Conservation (phyloP, 2,113 vertebrate genomes). For the Caloenas nicobarica region DNA sequence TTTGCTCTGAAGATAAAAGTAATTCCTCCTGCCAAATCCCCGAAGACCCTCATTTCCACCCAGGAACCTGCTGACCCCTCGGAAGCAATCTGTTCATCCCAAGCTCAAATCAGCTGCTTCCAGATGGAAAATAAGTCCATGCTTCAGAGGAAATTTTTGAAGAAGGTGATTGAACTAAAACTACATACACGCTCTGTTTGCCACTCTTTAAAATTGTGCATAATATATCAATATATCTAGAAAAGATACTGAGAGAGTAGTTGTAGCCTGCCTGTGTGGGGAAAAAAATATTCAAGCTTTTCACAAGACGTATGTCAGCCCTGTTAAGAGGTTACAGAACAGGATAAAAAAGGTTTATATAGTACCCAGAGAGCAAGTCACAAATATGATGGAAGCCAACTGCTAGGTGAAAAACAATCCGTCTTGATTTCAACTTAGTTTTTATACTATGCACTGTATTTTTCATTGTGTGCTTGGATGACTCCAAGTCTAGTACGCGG, state of each 20-base stretch:
- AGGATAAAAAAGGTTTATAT: neutral
- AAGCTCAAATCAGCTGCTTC: neutral
- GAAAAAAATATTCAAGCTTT: neutral
- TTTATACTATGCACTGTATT: neutral
- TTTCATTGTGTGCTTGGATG: neutral
- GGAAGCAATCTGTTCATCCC: neutral
- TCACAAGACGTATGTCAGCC: neutral
- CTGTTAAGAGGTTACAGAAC: neutral
- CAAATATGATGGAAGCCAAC: neutral
- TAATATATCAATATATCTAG: neutral
- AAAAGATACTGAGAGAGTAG: neutral
- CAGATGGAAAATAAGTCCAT: neutral
- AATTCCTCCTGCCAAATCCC: neutral
- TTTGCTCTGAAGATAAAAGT: slow-evolving; percentile 29
- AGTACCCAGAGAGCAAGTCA: neutral
- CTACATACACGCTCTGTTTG: neutral
- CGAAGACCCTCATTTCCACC: neutral
- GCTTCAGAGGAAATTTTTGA: neutral
- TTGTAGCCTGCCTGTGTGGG: neutral
- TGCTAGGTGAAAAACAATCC: neutral
- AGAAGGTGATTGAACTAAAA: neutral
- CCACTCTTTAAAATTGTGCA: neutral
- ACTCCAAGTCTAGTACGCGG: neutral
- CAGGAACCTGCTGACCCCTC: neutral
- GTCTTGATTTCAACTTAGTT: neutral